These are phyloP conservation scores for Congeria kusceri DNA, from an alignment of 2,888 invertebrate genomes.

Conservation along the genomic window DNA sequence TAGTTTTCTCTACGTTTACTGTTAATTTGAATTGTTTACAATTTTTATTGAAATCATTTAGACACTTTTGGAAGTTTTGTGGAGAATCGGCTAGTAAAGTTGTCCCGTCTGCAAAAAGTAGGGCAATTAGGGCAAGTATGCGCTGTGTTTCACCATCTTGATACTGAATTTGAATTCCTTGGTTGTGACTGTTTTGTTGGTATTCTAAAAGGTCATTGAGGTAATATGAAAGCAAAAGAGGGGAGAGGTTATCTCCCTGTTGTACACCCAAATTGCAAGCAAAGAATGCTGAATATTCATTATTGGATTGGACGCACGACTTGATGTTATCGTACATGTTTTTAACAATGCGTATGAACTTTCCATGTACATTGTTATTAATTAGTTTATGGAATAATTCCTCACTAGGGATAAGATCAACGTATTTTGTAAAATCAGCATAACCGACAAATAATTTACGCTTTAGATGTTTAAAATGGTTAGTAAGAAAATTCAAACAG, in stretches of 20 bases:
- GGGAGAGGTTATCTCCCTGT: conserved; percentile 5
- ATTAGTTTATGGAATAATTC: conserved; percentile 25
- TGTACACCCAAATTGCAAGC: conserved; percentile 24
- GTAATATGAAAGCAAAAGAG: conserved; percentile 1
- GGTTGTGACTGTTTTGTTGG: too few relatives aligned
- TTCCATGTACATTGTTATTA: conserved; percentile 22
- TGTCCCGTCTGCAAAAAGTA: too few relatives aligned
- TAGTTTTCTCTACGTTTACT: too few relatives aligned
- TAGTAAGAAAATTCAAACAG: conserved; percentile 20
- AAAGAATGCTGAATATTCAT: conserved; percentile 16
- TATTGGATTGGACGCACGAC: conserved; percentile 19
- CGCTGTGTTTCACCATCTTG: too few relatives aligned
- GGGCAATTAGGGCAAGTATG: too few relatives aligned
- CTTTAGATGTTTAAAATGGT: conserved; percentile 13
- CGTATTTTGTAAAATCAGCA: conserved; percentile 31
- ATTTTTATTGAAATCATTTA: too few relatives aligned
- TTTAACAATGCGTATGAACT: conserved; percentile 26
- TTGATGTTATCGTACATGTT: conserved; percentile 30
- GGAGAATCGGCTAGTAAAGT: too few relatives aligned
- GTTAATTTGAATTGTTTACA: too few relatives aligned
- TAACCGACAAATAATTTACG: conserved; percentile 30
- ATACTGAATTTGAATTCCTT: too few relatives aligned
- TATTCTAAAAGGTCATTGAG: too few relatives aligned
- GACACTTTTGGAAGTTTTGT: too few relatives aligned
- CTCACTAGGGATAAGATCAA: conserved; percentile 22